A percentile compares a stretch with the other conserved stretches of the same genome.
These are phyloP conservation scores for Augochlorella aurata DNA, from an alignment of 2,888 invertebrate species.

Conservation along the genomic window DNA sequence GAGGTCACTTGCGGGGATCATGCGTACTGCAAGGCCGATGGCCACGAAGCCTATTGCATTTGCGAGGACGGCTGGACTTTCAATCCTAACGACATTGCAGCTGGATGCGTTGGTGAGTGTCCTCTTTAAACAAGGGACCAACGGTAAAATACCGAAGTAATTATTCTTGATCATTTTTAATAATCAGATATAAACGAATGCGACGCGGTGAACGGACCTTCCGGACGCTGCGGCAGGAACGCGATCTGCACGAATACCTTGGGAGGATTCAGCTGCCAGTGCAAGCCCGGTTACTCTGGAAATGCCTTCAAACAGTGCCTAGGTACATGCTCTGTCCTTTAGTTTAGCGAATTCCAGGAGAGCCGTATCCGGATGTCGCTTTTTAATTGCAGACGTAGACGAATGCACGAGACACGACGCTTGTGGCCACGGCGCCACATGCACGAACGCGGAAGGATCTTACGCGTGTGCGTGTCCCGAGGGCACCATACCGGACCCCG, in stretches of 20 bases:
- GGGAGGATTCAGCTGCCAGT: conserved; percentile 91
- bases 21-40: conserved; percentile 94
- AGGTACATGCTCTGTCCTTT: conserved; percentile 74
- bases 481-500: conserved; percentile 91
- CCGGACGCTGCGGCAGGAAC: conserved; percentile 92
- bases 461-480: conserved; percentile 92
- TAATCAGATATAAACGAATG: conserved; percentile 94
- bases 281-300: conserved; percentile 92
- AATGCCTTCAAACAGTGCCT: conserved; percentile 91
- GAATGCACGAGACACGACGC: conserved; percentile 89
- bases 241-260: conserved; percentile 91
- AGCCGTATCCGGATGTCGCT: not conserved
- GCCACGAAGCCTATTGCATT: conserved; percentile 94
- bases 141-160: too few species aligned
- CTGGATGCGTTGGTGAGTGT: conserved; percentile 90
- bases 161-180: not conserved
- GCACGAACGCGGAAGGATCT: conserved; percentile 90
- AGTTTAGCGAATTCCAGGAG: not conserved
- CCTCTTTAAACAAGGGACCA: not conserved
- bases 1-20: conserved; percentile 94
- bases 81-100: conserved; percentile 93
- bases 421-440: conserved; percentile 92
- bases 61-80: conserved; percentile 97
- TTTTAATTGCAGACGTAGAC: conserved; percentile 86
- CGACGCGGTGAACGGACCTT: conserved; percentile 89